Evolutionary conservation across 2,113 vertebrate species (phyloP).

Genomic region (Herpetotheres cachinnans): DNA sequence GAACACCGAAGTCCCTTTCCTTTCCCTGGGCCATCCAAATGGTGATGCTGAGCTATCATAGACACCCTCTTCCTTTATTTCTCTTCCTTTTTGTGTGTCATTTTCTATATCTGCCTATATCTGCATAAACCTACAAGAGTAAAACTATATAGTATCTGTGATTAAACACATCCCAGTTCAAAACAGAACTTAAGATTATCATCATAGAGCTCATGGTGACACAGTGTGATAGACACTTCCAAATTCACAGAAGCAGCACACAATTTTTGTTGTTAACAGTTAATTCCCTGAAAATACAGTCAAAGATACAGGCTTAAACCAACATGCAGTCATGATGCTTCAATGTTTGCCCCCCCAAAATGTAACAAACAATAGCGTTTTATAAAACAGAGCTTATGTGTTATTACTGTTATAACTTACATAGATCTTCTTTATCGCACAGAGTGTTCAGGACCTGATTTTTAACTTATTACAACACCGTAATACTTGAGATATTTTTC

Average conservation of each 20-base stretch:
- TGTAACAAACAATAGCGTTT: fast-evolving
- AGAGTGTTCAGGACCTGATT: neutral
- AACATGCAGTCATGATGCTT: fast-evolving
- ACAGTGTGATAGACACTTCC: fast-evolving
- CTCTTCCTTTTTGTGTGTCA: neutral
- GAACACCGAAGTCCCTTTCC: neutral
- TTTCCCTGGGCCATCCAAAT: neutral
- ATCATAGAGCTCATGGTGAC: neutral
- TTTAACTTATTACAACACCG: neutral
- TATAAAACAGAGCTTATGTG: neutral
- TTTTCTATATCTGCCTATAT: neutral
- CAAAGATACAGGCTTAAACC: neutral
- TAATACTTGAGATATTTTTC: neutral
- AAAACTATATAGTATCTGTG: neutral
- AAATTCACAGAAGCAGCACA: neutral
- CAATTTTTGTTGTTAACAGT: fast-evolving
- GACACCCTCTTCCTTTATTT: neutral
- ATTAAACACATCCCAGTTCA: neutral
- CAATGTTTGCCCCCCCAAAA: neutral
- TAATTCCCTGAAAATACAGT: neutral
- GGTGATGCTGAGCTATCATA: neutral
- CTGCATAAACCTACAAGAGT: neutral
- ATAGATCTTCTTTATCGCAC: neutral
- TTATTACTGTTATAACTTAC: neutral
- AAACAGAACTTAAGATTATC: neutral